phyloP scores from a whole-genome alignment of 2,113 vertebrate species.

The Gavialis gangeticus region DNA sequence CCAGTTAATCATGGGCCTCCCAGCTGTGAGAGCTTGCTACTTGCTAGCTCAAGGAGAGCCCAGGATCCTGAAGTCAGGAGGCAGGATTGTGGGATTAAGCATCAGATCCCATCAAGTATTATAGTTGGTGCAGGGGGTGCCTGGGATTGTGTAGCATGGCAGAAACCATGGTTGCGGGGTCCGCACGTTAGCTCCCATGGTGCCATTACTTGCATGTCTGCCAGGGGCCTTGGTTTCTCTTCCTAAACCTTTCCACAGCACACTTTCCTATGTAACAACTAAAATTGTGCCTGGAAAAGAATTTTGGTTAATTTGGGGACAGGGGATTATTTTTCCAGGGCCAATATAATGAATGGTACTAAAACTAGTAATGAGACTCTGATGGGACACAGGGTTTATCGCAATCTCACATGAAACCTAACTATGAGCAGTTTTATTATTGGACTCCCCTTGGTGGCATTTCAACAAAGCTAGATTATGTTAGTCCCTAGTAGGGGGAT shows the following conservation, averaged over 20 bases:
- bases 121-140: too few relatives aligned
- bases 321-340: too few relatives aligned
- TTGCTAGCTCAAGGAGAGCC: too few relatives aligned
- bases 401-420: neutral
- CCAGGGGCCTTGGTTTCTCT: neutral
- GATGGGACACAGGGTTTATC: neutral
- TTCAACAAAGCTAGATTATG: neutral
- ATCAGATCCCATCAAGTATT: too few relatives aligned
- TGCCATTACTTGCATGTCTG: too few relatives aligned
- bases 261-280: neutral
- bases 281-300: rapidly evolving
- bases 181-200: too few relatives aligned
- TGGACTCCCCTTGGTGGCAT: neutral
- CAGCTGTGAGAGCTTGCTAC: too few relatives aligned
- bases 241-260: neutral
- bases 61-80: too few relatives aligned
- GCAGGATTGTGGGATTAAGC: too few relatives aligned
- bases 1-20: too few relatives aligned
- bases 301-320: neutral
- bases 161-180: too few relatives aligned
- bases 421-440: neutral
- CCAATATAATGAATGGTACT: neutral
- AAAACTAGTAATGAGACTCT: neutral
- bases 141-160: too few relatives aligned
- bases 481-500: neutral